Evolutionary conservation across 37 sponge, comb jelly and placozoan species (phyloP).

Genomic region (Amphimedon queenslandica): DNA sequence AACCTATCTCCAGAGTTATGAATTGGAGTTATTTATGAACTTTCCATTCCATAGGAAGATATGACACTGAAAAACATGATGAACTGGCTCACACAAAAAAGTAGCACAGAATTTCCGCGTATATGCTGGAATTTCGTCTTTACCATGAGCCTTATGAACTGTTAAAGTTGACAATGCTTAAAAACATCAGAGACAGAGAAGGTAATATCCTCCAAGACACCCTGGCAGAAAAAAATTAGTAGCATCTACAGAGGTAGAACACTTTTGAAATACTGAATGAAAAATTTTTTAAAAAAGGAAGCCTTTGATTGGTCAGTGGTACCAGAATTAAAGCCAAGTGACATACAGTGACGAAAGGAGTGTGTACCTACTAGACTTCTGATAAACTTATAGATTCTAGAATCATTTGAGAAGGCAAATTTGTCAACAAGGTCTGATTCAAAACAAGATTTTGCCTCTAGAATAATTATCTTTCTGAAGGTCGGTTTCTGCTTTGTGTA

Average conservation of each 20-base stretch:
- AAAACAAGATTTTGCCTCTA: background rate
- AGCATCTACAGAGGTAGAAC: background rate
- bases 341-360: background rate
- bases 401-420: too few species aligned
- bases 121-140: background rate
- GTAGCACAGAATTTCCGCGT: background rate
- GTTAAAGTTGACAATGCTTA: background rate
- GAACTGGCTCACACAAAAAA: too few species aligned
- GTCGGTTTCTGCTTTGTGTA: background rate
- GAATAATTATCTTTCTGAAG: background rate
- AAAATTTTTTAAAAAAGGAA: constrained; percentile 13
- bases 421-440: constrained; percentile 12
- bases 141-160: background rate
- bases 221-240: background rate
- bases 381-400: constrained; percentile 7
- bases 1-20: too few species aligned
- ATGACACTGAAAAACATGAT: too few species aligned
- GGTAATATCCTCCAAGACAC: background rate
- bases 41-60: too few species aligned
- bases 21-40: too few species aligned
- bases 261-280: constrained; percentile 1
- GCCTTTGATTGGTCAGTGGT: background rate
- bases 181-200: background rate
- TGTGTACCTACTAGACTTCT: background rate
- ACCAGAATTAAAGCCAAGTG: background rate